These are phyloP conservation scores for Muscidifurax raptorellus DNA, from an alignment of 1,140 invertebrate species.

Conservation along the genomic window DNA sequence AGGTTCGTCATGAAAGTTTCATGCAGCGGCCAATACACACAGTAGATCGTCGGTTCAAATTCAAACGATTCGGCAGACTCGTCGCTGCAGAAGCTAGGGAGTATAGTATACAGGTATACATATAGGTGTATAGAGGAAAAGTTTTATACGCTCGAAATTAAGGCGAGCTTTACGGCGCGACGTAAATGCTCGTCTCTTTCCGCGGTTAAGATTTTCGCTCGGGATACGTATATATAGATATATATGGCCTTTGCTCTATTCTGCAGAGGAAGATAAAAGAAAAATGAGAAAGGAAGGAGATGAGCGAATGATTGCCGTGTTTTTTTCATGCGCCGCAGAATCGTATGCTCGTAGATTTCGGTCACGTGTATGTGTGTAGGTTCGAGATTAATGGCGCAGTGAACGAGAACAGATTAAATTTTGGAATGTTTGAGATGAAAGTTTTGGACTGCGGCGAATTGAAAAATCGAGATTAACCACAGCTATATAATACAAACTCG, in stretches of 20 bases:
- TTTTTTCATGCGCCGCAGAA: not conserved
- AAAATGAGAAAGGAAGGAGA: not conserved
- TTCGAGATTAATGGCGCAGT: no score
- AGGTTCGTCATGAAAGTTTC: slow-evolving; percentile 30
- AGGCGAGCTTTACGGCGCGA: not conserved
- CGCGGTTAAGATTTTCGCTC: not conserved
- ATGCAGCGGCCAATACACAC: not conserved
- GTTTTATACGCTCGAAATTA: slow-evolving; percentile 1
- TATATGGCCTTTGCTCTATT: not conserved
- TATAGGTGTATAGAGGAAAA: not conserved
- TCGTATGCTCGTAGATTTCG: no score
- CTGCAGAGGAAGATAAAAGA: not conserved
- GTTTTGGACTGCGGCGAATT: no score
- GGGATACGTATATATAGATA: not conserved
- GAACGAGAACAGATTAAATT: no score
- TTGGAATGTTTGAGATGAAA: no score
- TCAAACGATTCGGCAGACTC: not conserved
- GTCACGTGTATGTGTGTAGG: no score
- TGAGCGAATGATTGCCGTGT: not conserved
- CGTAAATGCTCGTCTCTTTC: not conserved
- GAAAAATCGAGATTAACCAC: no score
- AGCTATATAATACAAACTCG: no score
- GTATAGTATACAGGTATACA: not conserved
- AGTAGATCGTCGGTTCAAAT: not conserved
- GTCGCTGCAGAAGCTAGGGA: not conserved